These are phyloP conservation scores for Nycticebus coucang DNA, from an alignment of 2,113 vertebrate genomes.

Conservation along the genomic window DNA sequence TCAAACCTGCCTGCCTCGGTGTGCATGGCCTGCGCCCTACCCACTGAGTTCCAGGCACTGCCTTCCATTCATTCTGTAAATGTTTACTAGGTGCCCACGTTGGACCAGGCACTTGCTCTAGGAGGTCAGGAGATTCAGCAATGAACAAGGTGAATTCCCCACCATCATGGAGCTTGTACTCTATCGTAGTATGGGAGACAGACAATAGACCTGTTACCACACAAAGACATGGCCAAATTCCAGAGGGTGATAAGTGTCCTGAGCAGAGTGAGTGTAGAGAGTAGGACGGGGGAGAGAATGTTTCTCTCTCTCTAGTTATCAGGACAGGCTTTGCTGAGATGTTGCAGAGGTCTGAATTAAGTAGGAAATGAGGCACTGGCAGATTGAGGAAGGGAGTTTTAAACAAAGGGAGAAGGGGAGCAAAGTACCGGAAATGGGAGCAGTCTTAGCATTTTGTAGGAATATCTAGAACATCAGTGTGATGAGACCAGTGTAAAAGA, in stretches of 20 bases:
- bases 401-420: neutral
- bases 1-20: no score
- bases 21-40: no score
- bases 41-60: no score
- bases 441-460: neutral
- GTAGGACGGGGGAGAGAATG: no score
- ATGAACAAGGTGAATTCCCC: neutral
- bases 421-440: neutral
- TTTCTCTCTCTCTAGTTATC: neutral
- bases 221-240: neutral
- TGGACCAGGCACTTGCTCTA: neutral
- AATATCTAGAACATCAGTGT: neutral
- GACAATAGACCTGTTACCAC: neutral
- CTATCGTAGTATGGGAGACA: neutral
- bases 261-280: neutral
- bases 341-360: constrained; percentile 13
- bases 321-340: neutral
- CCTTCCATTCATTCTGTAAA: neutral
- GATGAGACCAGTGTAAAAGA: neutral
- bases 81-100: neutral
- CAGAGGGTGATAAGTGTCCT: neutral
- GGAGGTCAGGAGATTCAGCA: neutral
- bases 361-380: neutral
- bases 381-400: neutral
- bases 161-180: neutral